Evolutionary conservation across 2,888 invertebrate species (phyloP).

Genomic region (Diadegma fenestrale): DNA sequence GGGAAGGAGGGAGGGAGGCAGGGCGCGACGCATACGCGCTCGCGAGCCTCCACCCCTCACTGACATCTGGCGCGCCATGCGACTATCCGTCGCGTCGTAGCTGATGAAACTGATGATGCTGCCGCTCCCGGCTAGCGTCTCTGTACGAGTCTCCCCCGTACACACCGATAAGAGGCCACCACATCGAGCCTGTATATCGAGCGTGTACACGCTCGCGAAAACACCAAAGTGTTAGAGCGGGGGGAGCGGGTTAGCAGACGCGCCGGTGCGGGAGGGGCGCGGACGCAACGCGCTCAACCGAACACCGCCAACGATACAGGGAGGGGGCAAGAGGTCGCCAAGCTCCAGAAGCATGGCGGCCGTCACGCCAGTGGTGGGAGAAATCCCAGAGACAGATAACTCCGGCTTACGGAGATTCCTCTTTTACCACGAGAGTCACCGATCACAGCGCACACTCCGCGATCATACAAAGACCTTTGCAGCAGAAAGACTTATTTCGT

Average conservation of each 20-base stretch:
- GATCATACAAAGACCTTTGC: neutral
- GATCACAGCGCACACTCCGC: slow-evolving; percentile 55
- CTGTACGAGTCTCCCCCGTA: neutral
- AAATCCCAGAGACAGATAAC: slow-evolving; percentile 74
- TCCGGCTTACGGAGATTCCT: slow-evolving; percentile 77
- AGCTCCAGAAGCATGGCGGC: slow-evolving; percentile 78
- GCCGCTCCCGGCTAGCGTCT: slow-evolving; percentile 52
- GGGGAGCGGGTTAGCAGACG: slow-evolving; percentile 68
- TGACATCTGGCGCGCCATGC: slow-evolving; percentile 69
- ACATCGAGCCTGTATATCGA: slow-evolving; percentile 54
- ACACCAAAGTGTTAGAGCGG: slow-evolving; percentile 64
- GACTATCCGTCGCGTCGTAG: slow-evolving; percentile 60
- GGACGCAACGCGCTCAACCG: slow-evolving; percentile 4
- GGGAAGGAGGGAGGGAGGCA: slow-evolving; percentile 20
- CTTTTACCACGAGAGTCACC: slow-evolving; percentile 69
- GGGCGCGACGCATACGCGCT: slow-evolving; percentile 62
- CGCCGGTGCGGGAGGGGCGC: slow-evolving; percentile 79
- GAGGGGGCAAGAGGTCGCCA: slow-evolving; percentile 71
- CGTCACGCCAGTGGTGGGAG: slow-evolving; percentile 36
- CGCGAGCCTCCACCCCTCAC: slow-evolving; percentile 64
- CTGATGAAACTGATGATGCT: slow-evolving; percentile 62
- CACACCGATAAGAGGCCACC: slow-evolving; percentile 46
- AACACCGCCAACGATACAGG: neutral
- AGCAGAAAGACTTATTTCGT: neutral
- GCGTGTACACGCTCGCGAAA: slow-evolving; percentile 44